phyloP scores from a whole-genome alignment of 1,140 invertebrate genomes.

The Dermatophagoides farinae region DNA sequence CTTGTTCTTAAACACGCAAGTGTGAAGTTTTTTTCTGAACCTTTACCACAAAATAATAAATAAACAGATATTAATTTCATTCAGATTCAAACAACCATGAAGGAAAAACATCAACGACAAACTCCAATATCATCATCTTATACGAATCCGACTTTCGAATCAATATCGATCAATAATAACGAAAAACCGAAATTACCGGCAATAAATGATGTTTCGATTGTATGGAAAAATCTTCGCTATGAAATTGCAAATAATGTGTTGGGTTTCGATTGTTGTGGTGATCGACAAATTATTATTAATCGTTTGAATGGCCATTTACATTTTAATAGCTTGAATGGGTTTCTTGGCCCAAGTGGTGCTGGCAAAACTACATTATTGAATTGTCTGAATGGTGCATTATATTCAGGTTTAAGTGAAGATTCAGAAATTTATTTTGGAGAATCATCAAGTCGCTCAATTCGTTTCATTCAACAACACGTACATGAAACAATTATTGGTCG shows the following conservation, averaged over 20 bases:
- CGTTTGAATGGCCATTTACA: background rate
- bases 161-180: too few species aligned
- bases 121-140: too few species aligned
- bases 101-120: too few species aligned
- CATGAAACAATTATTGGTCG: background rate
- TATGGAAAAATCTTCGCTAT: background rate
- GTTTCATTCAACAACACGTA: background rate
- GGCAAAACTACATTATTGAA: conserved; percentile 20
- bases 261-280: too few species aligned
- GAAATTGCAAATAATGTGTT: background rate
- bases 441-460: too few species aligned
- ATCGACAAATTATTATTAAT: background rate
- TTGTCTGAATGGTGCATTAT: background rate
- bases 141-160: too few species aligned
- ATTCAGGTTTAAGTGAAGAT: background rate
- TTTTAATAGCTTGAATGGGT: background rate
- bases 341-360: conserved; percentile 20
- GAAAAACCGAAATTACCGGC: too few species aligned
- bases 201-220: background rate
- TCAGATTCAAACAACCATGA: too few species aligned
- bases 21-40: too few species aligned
- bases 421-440: background rate
- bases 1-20: too few species aligned
- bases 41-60: too few species aligned
- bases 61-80: too few species aligned